Evolutionary conservation across 1,140 invertebrate genomes (phyloP), one percentile per base, ranked within the genome.

Genomic region (Zaprionus inermis): DNA sequence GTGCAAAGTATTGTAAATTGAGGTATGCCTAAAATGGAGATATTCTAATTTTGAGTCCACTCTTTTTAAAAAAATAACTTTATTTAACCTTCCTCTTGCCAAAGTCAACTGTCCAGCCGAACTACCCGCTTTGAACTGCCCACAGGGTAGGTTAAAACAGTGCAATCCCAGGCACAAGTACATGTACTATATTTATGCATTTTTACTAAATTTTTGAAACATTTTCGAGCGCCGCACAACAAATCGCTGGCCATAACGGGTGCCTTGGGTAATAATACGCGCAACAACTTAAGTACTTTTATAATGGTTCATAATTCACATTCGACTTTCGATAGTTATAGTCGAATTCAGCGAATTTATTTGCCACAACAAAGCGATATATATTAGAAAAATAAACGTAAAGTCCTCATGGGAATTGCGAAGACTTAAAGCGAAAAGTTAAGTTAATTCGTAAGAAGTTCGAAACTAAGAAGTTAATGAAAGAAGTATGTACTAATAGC

Each of bases 271-370:
- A 44, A 69, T 61, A 64, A 64, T 46, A 64, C 22, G 38, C 55
- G 36, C 34, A 61, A 61, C 71, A 56, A 69, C 38, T 73, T 55
- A 46, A 61, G 65, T 46, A 73, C 65, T 56, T 68, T 55, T 56
- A 60, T 61, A 73, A 69, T 61, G 57, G 38, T 49, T 60, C 22
- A 73, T 73, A 73, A 69, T 73, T 73, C 69, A 24, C 0, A 52
- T 28, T n/a, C n/a, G 22, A 20, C 63, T 61, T 55, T 36, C 30
- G 16, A 55, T 60, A 56, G 61, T 73, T 73, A 73, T 68, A 20
- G 51, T 1, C 32, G 18, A 51, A 38, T 32, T 57, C 44, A 66
- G 5, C 28, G 61, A 59, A 46, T 68, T 60, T 56, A 54, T 60
- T 36, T 34, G n/a, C 54, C 52, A 54, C 52, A 54, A 18, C 10